Conservation (phyloP, 2,797 vertebrate species). For the Anomalospiza imberbis region DNA sequence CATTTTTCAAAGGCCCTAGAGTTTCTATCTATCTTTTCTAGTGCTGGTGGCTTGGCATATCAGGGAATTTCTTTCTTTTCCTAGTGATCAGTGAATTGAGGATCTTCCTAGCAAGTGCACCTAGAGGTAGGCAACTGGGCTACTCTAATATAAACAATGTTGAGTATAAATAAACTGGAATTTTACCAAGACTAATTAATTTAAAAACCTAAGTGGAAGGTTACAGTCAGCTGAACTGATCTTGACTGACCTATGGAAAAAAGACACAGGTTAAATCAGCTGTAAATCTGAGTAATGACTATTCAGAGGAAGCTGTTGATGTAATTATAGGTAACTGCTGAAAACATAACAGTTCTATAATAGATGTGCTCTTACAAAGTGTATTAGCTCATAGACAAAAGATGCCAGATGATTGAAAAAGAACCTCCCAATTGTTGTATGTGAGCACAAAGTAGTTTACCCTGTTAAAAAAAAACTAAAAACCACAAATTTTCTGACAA, state of each 20-base stretch:
- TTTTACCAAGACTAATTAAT: neutral
- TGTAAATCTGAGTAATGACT: neutral
- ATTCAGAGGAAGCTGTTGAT: neutral
- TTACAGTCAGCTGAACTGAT: neutral
- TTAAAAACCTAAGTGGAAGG: neutral
- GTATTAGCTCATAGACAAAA: neutral
- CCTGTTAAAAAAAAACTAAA: neutral
- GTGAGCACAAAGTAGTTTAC: accelerated
- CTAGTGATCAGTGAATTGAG: neutral
- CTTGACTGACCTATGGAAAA: neutral
- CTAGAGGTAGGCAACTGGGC: neutral
- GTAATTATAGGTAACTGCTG: neutral
- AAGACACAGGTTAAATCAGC: neutral
- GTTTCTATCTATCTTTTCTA: neutral
- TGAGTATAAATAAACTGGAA: neutral
- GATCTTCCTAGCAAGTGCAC: neutral
- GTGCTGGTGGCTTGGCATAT: neutral
- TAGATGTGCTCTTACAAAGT: neutral
- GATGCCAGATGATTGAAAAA: neutral
- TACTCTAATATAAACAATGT: neutral
- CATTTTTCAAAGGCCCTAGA: neutral
- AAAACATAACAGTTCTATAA: neutral
- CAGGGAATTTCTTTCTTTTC: neutral
- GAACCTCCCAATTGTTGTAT: neutral
- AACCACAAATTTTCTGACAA: neutral